Evolutionary conservation across 2,113 vertebrate species (phyloP), one percentile per base, ranked within the genome.

Genomic region (Microcebus ravelobensis): DNA sequence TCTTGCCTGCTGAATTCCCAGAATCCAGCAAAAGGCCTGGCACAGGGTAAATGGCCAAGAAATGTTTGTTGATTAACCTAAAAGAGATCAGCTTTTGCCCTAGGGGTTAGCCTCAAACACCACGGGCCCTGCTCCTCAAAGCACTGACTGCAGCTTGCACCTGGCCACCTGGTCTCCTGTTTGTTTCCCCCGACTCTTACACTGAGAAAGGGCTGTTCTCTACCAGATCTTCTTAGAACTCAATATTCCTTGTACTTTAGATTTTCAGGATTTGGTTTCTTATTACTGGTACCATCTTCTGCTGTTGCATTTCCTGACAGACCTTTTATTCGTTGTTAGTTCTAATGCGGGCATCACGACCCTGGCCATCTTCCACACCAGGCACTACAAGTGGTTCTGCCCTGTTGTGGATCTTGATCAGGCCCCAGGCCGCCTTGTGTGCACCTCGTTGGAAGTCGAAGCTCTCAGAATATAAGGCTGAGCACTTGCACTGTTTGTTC

Each of bases 1-100:
- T 82, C 90, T 96, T 95, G 76, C 81, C 92, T 80, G 67, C 18
- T 36, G 25, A 45, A 74, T 87, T 93, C 81, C 80, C 92, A 96
- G 92, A 94, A 97, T 57, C 57, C 34, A 27, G 65, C 91, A 76
- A 73, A 91, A 63, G 67, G 83, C 57, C 91, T 94, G 68, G 82
- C 57, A 70, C 65, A 48, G 20, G 73, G 68, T 74, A 91, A 86
- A 63, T 31, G 94, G 84, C 65, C 81, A 90, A 87, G n/a, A 79
- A 90, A 29, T 31, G 57, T 87, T 68, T 91, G 68, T 12, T 89
- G 77, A 65, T 71, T 55, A 77, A 88, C 59, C 52, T 73, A n/a
- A n/a, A 96, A 57, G 87, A 61, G 65, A 85, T 34, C n/a, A 76
- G 92, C 70, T 83, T 97, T 89, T 79, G 52, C 82, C 81, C 63